These are phyloP conservation scores for Tortricodes alternella DNA, from an alignment of 2,888 invertebrate species.

Conservation along the genomic window DNA sequence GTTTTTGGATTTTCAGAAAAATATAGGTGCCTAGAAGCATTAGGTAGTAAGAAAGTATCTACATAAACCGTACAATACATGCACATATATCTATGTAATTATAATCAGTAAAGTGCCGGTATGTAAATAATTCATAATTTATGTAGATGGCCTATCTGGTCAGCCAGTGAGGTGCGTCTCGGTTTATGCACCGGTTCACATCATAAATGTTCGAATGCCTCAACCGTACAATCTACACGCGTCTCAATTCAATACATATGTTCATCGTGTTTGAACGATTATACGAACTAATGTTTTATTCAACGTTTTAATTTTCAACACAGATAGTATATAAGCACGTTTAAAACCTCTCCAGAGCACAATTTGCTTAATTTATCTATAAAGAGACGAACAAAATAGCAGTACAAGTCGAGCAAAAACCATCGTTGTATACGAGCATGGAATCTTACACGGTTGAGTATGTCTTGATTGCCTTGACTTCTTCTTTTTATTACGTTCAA, in stretches of 20 bases:
- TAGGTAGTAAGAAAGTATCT: not conserved
- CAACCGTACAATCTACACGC: constrained; percentile 20
- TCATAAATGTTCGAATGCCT: constrained; percentile 30
- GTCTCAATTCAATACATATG: not conserved
- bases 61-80: not conserved
- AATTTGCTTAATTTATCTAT: not conserved
- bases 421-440: too few species aligned
- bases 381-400: not conserved
- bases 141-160: constrained; percentile 26
- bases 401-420: too few species aligned
- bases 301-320: not conserved
- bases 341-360: too few species aligned
- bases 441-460: too few species aligned
- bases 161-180: constrained; percentile 38
- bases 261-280: not conserved
- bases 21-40: too few species aligned
- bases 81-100: constrained; percentile 13
- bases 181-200: constrained; percentile 37
- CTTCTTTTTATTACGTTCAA: too few species aligned
- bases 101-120: constrained; percentile 10
- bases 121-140: constrained; percentile 22
- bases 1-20: too few species aligned
- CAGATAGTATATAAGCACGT: too few species aligned
- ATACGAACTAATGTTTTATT: not conserved
- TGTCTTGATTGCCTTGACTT: too few species aligned